Conservation (phyloP, 2,888 invertebrate species). For the Acleris sparsana region DNA sequence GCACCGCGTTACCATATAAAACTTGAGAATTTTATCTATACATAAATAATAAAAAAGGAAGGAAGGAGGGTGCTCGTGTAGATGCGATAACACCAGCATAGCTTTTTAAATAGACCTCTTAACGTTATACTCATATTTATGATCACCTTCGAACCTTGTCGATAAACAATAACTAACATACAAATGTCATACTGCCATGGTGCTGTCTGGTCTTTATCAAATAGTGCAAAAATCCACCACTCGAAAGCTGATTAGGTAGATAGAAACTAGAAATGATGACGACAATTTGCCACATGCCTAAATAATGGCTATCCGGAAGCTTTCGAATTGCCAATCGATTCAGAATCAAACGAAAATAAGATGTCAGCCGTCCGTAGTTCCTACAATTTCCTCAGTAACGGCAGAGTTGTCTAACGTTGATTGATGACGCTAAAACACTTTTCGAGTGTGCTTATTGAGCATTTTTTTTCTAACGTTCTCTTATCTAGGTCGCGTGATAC, state of each 20-base stretch:
- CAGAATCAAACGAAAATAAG: slow-evolving; percentile 21
- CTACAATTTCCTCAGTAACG: slow-evolving; percentile 20
- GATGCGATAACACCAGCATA: too few species aligned
- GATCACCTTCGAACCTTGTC: too few species aligned
- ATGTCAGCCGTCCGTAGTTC: slow-evolving; percentile 22
- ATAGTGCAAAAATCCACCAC: too few species aligned
- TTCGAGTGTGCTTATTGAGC: not conserved
- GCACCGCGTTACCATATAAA: too few species aligned
- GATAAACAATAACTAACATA: too few species aligned
- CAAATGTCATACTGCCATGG: too few species aligned
- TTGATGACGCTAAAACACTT: slow-evolving; percentile 21
- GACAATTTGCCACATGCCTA: slow-evolving; percentile 1
- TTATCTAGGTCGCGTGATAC: not conserved
- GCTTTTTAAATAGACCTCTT: too few species aligned
- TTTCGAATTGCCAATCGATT: slow-evolving; percentile 17
- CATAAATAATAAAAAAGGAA: too few species aligned
- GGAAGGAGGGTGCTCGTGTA: too few species aligned
- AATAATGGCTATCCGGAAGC: slow-evolving; percentile 5
- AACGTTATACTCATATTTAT: too few species aligned
- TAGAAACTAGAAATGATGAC: not conserved
- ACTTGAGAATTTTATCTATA: too few species aligned
- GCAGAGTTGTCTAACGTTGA: slow-evolving; percentile 20
- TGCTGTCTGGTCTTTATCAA: too few species aligned
- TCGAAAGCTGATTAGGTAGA: not conserved
- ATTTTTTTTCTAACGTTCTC: not conserved